Evolutionary conservation across 1,140 invertebrate genomes (phyloP), one percentile per base, ranked within the genome.

Genomic region (Drosophila nasuta): DNA sequence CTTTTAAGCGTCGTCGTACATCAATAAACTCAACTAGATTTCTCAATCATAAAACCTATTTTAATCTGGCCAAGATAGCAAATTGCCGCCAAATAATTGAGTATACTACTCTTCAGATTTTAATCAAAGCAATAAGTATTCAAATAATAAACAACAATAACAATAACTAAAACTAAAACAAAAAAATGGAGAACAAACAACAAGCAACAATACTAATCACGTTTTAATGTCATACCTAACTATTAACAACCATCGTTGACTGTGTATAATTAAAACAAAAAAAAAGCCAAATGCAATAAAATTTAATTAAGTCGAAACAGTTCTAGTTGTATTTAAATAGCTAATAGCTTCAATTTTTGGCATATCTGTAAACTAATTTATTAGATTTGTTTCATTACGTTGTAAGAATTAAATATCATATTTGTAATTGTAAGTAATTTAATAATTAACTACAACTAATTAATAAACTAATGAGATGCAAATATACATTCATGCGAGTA

Each of bases 271-370:
- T 38, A 38, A 38, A 25, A 25, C 3, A 25, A 25, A 25, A 25
- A 25, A 25, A 71, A 75, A 85, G 66, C 69, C 69, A 89, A 89
- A 89, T 78, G 79, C 54, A 85, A 89, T 81, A 80, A 68, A 25
- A 71, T 71, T 48, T 74, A 80, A 35, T 71, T 66, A 51, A 65
- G 67, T 77, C 8, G 8, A 66, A 82, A 66, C 48, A 80, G 30
- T 66, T 75, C 43, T 75, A 75, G 45, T 58, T 64, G 56, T 76
- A 76, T 59, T 66, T 57, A 57, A 25, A 20, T 41, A 57, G 33
- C 15, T 20, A 72, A 60, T 76, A 72, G 74, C 69, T 54, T 59
- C 51, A 71, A 76, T 60, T 33, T 76, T 59, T 59, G 68, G 60
- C 69, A 72, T 60, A 72, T 66, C 63, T 72, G 54, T 60, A 76